phyloP scores from a whole-genome alignment of 2,888 invertebrate genomes.

The Philhelius pedissequus region DNA sequence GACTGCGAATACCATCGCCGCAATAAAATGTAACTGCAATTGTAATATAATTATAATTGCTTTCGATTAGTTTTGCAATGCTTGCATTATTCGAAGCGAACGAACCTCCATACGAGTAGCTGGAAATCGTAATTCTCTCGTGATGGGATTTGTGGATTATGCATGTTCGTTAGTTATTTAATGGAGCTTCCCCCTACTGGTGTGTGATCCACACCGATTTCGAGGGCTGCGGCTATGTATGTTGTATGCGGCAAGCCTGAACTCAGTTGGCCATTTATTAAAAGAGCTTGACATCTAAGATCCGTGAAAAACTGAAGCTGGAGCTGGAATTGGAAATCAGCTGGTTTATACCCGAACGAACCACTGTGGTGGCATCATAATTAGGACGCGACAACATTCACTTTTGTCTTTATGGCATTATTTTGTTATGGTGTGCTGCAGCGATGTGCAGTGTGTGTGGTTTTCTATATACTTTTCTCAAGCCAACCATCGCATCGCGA shows the following conservation, averaged over 20 bases:
- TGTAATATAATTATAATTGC: constrained; percentile 68
- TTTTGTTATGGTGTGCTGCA: neutral
- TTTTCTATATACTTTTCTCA: constrained; percentile 19
- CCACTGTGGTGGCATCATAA: constrained; percentile 61
- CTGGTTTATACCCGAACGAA: neutral
- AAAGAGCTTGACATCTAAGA: constrained; percentile 69
- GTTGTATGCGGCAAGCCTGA: neutral
- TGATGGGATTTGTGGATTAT: constrained; percentile 18
- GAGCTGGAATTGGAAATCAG: neutral
- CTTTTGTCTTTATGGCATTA: constrained; percentile 59
- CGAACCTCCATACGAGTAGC: neutral
- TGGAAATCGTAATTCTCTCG: constrained; percentile 5
- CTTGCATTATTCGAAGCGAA: no score
- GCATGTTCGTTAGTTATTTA: constrained; percentile 11
- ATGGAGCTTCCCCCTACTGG: constrained; percentile 53
- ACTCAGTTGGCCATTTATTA: constrained; percentile 66
- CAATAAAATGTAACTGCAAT: constrained; percentile 56
- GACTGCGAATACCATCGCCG: constrained; percentile 14
- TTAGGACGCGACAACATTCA: constrained; percentile 68
- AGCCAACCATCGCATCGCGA: neutral
- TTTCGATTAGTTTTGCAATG: constrained; percentile 65
- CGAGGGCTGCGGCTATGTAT: constrained; percentile 17
- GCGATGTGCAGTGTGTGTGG: constrained; percentile 10
- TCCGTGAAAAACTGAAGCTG: constrained; percentile 70
- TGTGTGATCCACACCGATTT: constrained; percentile 23